phyloP scores from a whole-genome alignment of 2,888 invertebrate species.

The Venustoraphidia nigricollis region DNA sequence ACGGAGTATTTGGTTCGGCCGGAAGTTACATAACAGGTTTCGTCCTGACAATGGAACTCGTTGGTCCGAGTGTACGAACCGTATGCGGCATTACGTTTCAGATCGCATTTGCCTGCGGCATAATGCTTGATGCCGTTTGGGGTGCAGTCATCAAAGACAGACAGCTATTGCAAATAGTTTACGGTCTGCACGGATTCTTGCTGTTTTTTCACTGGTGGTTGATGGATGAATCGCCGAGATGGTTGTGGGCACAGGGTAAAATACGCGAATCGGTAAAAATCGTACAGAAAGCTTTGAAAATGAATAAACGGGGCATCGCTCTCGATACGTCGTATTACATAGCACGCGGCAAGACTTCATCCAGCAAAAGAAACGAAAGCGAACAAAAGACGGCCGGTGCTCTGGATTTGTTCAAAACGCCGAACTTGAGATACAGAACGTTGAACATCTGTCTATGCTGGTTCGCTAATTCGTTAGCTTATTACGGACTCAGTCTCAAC shows the following conservation, averaged over 20 bases:
- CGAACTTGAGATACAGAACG: conserved; percentile 62
- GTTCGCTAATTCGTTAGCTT: conserved; percentile 79
- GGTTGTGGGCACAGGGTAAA: conserved; percentile 75
- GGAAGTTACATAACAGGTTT: conserved; percentile 49
- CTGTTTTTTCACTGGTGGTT: conserved; percentile 73
- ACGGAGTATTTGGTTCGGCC: conserved; percentile 72
- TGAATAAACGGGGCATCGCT: conserved; percentile 45
- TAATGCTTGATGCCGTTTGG: conserved; percentile 74
- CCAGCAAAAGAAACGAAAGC: conserved; percentile 22
- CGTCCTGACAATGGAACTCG: conserved; percentile 66
- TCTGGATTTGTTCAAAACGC: conserved; percentile 62
- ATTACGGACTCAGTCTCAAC: conserved; percentile 71
- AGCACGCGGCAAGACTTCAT: conserved; percentile 25
- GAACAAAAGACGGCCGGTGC: conserved; percentile 39
- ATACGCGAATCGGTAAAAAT: conserved; percentile 57
- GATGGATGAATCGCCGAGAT: conserved; percentile 78
- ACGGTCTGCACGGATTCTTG: conserved; percentile 58
- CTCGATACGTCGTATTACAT: conserved; percentile 50
- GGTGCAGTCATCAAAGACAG: conserved; percentile 60
- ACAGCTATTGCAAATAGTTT: conserved; percentile 58
- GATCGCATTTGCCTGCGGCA: conserved; percentile 61
- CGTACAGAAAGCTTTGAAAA: conserved; percentile 57
- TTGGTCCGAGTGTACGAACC: conserved; percentile 65
- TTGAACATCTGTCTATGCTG: conserved; percentile 69
- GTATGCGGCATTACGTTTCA: conserved; percentile 68